phyloP scores from a whole-genome alignment of 2,113 vertebrate genomes.

The Shinisaurus crocodilurus region DNA sequence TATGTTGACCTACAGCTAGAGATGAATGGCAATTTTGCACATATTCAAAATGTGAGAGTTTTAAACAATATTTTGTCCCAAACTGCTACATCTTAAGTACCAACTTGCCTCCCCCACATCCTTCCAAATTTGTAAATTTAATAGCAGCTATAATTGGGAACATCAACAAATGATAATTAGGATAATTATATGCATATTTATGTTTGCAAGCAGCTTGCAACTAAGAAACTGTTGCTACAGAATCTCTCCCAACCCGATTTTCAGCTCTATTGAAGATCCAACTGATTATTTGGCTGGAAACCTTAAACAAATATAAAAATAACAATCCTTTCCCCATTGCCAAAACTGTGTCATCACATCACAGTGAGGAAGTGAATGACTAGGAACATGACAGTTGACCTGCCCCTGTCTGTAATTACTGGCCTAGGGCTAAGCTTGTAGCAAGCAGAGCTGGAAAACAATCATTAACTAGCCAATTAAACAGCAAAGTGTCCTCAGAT shows the following conservation, averaged over 20 bases:
- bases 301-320: not conserved
- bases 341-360: slow-evolving; percentile 36
- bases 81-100: not conserved
- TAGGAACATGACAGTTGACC: slow-evolving; percentile 53
- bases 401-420: slow-evolving; percentile 68
- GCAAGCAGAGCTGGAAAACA: slow-evolving; percentile 43
- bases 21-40: not conserved
- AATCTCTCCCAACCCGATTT: not conserved
- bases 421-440: slow-evolving; percentile 64
- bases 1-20: not conserved
- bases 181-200: not conserved
- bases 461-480: slow-evolving; percentile 61
- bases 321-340: slow-evolving; percentile 31
- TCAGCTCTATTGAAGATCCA: not conserved
- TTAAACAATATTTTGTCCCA: not conserved
- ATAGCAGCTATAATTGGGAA: not conserved
- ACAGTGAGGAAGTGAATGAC: slow-evolving; percentile 45
- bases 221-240: not conserved
- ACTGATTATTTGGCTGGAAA: slow-evolving; percentile 50
- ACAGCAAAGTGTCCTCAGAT: slow-evolving; percentile 53
- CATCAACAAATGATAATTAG: not conserved
- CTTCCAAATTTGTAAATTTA: not conserved
- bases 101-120: not conserved
- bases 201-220: not conserved
- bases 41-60: not conserved